Conservation (phyloP, 35 echinoderm and acorn worm species). For the Patiria miniata region DNA sequence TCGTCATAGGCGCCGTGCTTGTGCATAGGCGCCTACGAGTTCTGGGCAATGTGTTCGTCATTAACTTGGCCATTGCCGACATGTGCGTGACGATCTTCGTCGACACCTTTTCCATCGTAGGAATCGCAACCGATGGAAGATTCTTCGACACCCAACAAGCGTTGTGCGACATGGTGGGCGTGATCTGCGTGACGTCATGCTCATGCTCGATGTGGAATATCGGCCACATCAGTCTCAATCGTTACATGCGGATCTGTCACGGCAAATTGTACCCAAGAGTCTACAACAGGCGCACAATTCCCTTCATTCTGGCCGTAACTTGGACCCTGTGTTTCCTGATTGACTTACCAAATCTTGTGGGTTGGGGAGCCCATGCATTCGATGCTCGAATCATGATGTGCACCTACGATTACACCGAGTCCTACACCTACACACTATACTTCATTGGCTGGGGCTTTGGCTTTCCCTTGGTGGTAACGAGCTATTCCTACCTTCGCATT, state of each 20-base stretch:
- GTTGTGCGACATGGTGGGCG: conserved; percentile 78
- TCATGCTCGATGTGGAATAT: conserved; percentile 87
- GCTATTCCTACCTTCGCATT: conserved; percentile 64
- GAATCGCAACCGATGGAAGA: conserved; percentile 50
- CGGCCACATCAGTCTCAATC: conserved; percentile 70
- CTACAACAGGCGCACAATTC: conserved; percentile 65
- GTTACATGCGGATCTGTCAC: conserved; percentile 78
- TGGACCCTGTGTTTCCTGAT: conserved; percentile 80
- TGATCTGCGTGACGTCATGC: conserved; percentile 80
- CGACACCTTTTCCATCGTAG: conserved; percentile 64
- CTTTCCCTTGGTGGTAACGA: conserved; percentile 53
- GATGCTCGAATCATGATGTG: conserved; percentile 69
- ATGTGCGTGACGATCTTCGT: conserved; percentile 68
- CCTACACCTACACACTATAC: conserved; percentile 79
- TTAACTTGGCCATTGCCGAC: conserved; percentile 86
- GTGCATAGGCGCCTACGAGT: conserved; percentile 60
- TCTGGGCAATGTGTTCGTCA: conserved; percentile 66
- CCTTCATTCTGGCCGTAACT: conserved; percentile 45
- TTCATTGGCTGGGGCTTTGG: conserved; percentile 64
- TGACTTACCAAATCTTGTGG: conserved; percentile 75
- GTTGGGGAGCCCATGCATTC: conserved; percentile 76
- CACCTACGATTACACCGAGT: conserved; percentile 67
- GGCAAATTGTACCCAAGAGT: conserved; percentile 58
- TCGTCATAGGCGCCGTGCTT: conserved; percentile 76
- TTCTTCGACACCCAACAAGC: conserved; percentile 65